Evolutionary conservation across 2,797 vertebrate genomes (phyloP).

Genomic region (Eremophila alpestris): DNA sequence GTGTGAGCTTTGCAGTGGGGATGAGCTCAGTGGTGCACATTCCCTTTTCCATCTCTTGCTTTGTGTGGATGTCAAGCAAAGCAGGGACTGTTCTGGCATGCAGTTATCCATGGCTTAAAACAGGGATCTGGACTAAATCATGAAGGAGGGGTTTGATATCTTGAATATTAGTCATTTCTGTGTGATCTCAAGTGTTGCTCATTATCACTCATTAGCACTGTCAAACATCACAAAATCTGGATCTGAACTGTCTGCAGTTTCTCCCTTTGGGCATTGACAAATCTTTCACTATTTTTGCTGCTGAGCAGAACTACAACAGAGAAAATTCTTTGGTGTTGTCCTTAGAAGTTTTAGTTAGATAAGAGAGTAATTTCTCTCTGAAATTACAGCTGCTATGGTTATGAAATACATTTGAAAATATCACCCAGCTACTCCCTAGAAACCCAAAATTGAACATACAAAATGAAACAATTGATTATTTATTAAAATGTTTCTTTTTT

Average conservation of each 20-base stretch:
- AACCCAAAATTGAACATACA: neutral
- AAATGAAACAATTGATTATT: neutral
- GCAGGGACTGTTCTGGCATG: neutral
- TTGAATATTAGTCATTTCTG: neutral
- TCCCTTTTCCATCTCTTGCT: neutral
- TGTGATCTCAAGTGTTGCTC: constrained; percentile 3
- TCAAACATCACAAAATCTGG: constrained; percentile 4
- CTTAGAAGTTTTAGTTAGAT: constrained; percentile 15
- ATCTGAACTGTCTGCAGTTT: constrained; percentile 7
- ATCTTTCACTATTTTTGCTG: neutral
- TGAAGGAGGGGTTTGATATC: neutral
- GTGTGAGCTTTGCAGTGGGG: neutral
- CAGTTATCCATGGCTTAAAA: neutral
- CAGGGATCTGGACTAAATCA: neutral
- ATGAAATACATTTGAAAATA: neutral
- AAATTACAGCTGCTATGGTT: neutral
- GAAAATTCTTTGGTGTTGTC: neutral
- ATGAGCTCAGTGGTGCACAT: neutral
- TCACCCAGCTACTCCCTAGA: neutral
- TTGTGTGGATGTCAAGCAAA: neutral
- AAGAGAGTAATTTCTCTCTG: neutral
- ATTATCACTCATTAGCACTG: constrained; percentile 25
- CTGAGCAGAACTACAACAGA: constrained; percentile 2
- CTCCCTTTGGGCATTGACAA: neutral
- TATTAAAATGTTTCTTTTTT: neutral